These are phyloP conservation scores for Xanthia icteritia DNA, from an alignment of 2,888 invertebrate genomes.

Conservation along the genomic window DNA sequence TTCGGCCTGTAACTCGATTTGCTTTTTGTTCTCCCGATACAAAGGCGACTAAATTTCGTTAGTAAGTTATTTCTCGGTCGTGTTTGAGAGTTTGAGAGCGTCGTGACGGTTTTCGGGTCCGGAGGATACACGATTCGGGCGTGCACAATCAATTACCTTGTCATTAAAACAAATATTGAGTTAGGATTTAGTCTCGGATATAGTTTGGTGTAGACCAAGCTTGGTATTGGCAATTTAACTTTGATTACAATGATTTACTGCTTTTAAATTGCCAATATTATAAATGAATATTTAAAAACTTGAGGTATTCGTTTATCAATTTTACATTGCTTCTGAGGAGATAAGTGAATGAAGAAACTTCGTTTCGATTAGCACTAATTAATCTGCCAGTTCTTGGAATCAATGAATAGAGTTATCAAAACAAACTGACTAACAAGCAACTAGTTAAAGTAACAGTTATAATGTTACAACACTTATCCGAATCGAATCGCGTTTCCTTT, in stretches of 20 bases:
- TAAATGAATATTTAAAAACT: slow-evolving; percentile 48
- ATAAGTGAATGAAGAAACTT: slow-evolving; percentile 59
- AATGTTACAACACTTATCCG: slow-evolving; percentile 66
- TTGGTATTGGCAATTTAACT: slow-evolving; percentile 47
- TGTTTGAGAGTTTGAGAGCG: slow-evolving; percentile 77
- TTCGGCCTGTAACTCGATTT: slow-evolving; percentile 89
- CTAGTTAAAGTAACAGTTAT: slow-evolving; percentile 66
- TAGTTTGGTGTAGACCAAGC: slow-evolving; percentile 66
- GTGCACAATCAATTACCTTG: slow-evolving; percentile 86
- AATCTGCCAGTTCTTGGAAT: slow-evolving; percentile 49
- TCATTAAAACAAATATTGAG: slow-evolving; percentile 89
- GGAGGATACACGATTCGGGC: slow-evolving; percentile 78
- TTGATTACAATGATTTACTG: slow-evolving; percentile 62
- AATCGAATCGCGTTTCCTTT: slow-evolving; percentile 74
- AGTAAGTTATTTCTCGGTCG: slow-evolving; percentile 78
- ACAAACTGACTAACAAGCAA: slow-evolving; percentile 63
- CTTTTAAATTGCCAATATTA: slow-evolving; percentile 52
- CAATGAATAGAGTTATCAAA: slow-evolving; percentile 60
- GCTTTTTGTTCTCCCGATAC: slow-evolving; percentile 85
- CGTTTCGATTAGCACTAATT: slow-evolving; percentile 55
- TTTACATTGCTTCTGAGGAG: slow-evolving; percentile 44
- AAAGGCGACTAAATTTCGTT: slow-evolving; percentile 88
- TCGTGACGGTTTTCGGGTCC: slow-evolving; percentile 79
- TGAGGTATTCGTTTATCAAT: slow-evolving; percentile 32
- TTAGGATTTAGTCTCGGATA: slow-evolving; percentile 80